Conservation (phyloP, 2,888 invertebrate species). For the Zeuzera pyrina region DNA sequence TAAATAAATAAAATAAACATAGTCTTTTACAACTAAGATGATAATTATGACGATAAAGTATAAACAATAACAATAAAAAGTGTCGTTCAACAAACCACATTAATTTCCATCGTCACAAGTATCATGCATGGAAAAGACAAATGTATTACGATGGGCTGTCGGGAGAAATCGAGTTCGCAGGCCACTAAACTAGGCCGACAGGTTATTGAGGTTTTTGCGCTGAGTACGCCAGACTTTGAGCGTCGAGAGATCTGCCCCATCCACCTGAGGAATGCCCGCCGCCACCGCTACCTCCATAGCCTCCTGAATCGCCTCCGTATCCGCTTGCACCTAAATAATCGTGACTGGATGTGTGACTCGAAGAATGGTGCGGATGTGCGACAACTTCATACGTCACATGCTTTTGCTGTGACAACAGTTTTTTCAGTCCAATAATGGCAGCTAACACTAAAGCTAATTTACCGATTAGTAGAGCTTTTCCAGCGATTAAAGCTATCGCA, state of each 20-base stretch:
- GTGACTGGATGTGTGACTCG: slow-evolving; percentile 76
- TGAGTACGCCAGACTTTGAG: slow-evolving; percentile 85
- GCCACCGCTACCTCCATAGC: slow-evolving; percentile 60
- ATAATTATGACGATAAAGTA: too few relatives aligned
- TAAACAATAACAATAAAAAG: too few relatives aligned
- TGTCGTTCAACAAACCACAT: too few relatives aligned
- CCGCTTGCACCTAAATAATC: slow-evolving; percentile 76
- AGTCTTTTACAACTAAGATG: too few relatives aligned
- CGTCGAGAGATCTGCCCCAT: slow-evolving; percentile 85
- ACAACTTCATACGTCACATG: slow-evolving; percentile 92
- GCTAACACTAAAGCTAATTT: slow-evolving; percentile 88
- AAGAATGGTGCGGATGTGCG: slow-evolving; percentile 86
- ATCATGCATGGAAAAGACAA: slow-evolving; percentile 5
- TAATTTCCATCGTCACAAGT: too few relatives aligned
- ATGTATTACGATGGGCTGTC: slow-evolving; percentile 25
- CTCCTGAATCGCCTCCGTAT: slow-evolving; percentile 75
- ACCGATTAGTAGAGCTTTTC: slow-evolving; percentile 87
- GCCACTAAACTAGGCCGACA: slow-evolving; percentile 35
- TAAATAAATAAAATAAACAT: slow-evolving; percentile 21
- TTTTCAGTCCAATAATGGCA: slow-evolving; percentile 88
- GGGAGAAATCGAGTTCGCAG: slow-evolving; percentile 54
- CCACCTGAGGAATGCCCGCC: slow-evolving; percentile 66
- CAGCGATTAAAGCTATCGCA: slow-evolving; percentile 87
- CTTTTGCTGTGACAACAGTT: slow-evolving; percentile 84
- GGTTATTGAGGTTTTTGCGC: slow-evolving; percentile 78